phyloP scores from a whole-genome alignment of 2,113 vertebrate genomes.

The Corydoras maculifer region DNA sequence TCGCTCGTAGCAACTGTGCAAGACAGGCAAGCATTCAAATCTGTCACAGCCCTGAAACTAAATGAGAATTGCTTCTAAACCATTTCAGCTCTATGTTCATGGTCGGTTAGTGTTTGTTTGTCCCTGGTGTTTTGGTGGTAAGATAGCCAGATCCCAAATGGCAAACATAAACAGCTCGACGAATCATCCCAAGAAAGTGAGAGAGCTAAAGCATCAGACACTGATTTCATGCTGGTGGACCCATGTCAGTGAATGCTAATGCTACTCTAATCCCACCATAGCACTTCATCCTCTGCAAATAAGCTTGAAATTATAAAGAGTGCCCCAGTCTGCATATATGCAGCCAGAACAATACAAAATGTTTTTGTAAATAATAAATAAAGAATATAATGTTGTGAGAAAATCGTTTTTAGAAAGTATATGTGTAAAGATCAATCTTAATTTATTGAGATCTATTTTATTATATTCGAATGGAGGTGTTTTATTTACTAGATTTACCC shows the following conservation, averaged over 20 bases:
- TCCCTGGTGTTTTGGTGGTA: conserved; percentile 13
- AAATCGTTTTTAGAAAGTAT: too few relatives aligned
- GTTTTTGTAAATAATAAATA: conserved; percentile 45
- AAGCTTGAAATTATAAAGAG: conserved; percentile 69
- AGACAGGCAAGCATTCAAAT: not conserved
- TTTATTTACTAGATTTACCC: too few relatives aligned
- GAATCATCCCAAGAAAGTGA: conserved; percentile 33
- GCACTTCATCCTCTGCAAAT: conserved; percentile 59
- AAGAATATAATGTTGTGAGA: not conserved
- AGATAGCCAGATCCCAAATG: conserved; percentile 37
- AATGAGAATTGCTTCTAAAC: conserved; percentile 30
- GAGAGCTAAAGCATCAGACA: conserved; percentile 37
- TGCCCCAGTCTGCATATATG: conserved; percentile 50
- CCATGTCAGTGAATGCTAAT: conserved; percentile 62
- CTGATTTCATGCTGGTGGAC: conserved; percentile 64
- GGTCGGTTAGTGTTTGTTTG: conserved; percentile 11
- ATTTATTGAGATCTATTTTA: too few relatives aligned
- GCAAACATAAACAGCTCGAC: conserved; percentile 40
- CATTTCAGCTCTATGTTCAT: not conserved
- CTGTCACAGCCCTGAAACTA: conserved; percentile 4
- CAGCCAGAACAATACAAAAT: conserved; percentile 31
- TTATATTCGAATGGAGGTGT: too few relatives aligned
- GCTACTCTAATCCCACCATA: conserved; percentile 61
- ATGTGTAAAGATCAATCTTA: too few relatives aligned
- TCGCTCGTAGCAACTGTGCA: too few relatives aligned